Evolutionary conservation across 2,888 invertebrate genomes (phyloP), one percentile per base, ranked within the genome.

Genomic region (Craniophora ligustri): DNA sequence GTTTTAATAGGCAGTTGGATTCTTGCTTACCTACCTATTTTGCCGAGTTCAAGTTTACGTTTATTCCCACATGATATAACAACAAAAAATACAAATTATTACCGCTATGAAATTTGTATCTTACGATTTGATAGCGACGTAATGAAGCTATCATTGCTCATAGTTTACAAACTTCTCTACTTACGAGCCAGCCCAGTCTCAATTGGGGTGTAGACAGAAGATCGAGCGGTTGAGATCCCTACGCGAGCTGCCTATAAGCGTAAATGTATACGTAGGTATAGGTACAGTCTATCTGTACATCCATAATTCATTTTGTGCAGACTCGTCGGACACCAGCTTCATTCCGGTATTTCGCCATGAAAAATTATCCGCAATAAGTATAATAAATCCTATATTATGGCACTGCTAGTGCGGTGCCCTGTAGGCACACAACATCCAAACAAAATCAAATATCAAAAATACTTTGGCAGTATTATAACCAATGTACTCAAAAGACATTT

Each of bases 301-400:
- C 39, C 44, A 57, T 57, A 50, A 62, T 62, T 64, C 45, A 63
- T 62, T 57, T 41, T 57, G 50, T 57, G 34, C 44, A 45, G 40
- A 64, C 28, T 50, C 40, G 26, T 47, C 32, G 56, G 42, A 11
- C 56, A 39, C 32, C 48, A 4, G 11, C 34, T 39, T 47, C 21
- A 18, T 41, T 57, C 28, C 57, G 26, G 7, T 30, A 48, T 30
- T 47, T 39, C 11, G 31, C n/a, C 16, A 16, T 19, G 31, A 55
- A 51, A 39, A 60, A 41, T 36, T 19, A 21, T 15, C 6, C 18
- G 6, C 7, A 32, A 36, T 36, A 34, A n/a, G 5, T 16, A 4
- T 5, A n/a, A n/a, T n/a, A n/a, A n/a, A n/a, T n/a, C n/a, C n/a
- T n/a, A n/a, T n/a, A n/a, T n/a, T n/a, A n/a, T n/a, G n/a, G n/a